Base-by-base conservation (phyloP, 2,888 invertebrate species). In the Pachliopta kotzebuea region DNA sequence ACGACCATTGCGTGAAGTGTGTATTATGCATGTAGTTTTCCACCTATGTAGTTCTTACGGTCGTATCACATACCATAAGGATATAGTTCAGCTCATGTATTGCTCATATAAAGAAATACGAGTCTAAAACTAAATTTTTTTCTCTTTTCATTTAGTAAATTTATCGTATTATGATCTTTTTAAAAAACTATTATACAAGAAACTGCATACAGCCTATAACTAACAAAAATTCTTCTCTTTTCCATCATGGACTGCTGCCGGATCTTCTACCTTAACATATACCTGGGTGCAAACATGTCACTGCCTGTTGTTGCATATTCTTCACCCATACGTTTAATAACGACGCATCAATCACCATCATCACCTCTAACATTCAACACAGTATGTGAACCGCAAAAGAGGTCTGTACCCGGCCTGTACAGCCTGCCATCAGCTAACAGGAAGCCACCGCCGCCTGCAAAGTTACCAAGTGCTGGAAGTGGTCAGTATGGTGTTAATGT, bases 361-460 rank as follows among this genome's bases (percentile, higher is more conserved):
- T 65, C 31, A 53, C 54, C n/a, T 17, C 17, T 23, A 11, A 52
- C 50, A 21, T 50, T 29, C 54, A 29, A 29, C 23, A 68, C 73
- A 90, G 90, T 86, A 45, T 84, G 86, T 66, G 92, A 90, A 49
- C 77, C 75, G 9, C 84, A 87, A 52, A 90, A 88, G 75, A 76
- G 80, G 57, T 79, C 84, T 1, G 81, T 87, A 4, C 75, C 84
- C 0, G 89, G 88, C 0, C 58, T 90, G 2, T 89, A 89, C 74
- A 81, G 84, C 52, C 56, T 87, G 23, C 86, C 90, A 0, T 84
- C 89, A 0, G 84, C 84, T 1, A 85, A 68, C 58, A 74, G 86
- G 63, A 89, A 86, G 63, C 90, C 90, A 0, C 90, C 90, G n/a
- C 88, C 90, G 3, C 87, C 90, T 0, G 76, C 83, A 0, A 90